These are phyloP conservation scores for Trissonchulus sp. DNA, from an alignment of 2,888 invertebrate genomes.

Conservation along the genomic window DNA sequence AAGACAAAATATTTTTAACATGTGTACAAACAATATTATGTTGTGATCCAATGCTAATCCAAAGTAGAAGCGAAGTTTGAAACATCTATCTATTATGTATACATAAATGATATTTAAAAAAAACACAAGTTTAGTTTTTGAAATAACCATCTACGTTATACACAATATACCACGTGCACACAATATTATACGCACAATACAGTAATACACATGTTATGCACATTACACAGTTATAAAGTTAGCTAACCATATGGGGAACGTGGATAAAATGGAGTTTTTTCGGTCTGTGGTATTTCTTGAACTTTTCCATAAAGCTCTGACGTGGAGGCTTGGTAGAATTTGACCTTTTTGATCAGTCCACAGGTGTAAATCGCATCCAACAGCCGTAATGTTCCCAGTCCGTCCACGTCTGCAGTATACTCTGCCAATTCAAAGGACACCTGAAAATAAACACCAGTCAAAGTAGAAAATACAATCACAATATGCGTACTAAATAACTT, in stretches of 20 bases:
- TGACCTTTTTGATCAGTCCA: constrained; percentile 65
- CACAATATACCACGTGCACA: too few species aligned
- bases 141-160: too few species aligned
- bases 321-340: constrained; percentile 89
- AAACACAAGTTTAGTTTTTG: too few species aligned
- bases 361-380: constrained; percentile 86
- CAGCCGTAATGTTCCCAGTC: constrained; percentile 80
- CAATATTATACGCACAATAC: too few species aligned
- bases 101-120: too few species aligned
- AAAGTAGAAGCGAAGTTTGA: not conserved
- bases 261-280: constrained; percentile 91
- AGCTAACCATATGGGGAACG: constrained; percentile 95
- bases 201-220: too few species aligned
- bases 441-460: constrained; percentile 52
- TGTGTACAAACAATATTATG: constrained; percentile 20
- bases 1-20: too few species aligned
- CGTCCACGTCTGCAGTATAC: constrained; percentile 97
- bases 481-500: not conserved
- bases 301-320: constrained; percentile 92
- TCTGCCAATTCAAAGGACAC: constrained; percentile 94
- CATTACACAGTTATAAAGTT: too few species aligned
- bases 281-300: constrained; percentile 81
- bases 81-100: too few species aligned
- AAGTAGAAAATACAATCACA: not conserved
- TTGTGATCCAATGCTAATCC: not conserved